Evolutionary conservation across 2,797 vertebrate genomes (phyloP).

Genomic region (Yasuhikotakia modesta): DNA sequence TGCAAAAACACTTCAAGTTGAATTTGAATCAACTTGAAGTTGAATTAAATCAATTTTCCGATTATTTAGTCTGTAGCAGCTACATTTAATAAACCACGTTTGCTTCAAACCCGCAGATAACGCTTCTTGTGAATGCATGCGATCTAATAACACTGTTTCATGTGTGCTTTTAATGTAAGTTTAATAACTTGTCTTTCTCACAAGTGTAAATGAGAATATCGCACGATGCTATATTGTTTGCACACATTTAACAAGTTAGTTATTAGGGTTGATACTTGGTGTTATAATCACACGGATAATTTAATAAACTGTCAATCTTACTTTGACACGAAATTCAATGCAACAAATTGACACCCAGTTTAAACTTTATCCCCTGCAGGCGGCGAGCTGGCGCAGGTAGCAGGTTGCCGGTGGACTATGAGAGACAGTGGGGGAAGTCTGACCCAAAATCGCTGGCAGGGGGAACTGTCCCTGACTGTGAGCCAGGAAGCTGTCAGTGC

Average conservation of each 20-base stretch:
- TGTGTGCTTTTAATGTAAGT: background rate
- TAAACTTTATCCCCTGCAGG: slow-evolving; percentile 59
- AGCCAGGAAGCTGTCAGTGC: slow-evolving; percentile 76
- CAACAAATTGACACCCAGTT: background rate
- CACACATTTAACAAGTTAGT: background rate
- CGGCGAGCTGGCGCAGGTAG: slow-evolving; percentile 83
- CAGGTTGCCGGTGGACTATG: slow-evolving; percentile 83
- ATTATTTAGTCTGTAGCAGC: background rate
- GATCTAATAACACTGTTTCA: background rate
- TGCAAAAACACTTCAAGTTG: background rate
- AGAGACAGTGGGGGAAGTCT: slow-evolving; percentile 81
- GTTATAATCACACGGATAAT: background rate
- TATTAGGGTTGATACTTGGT: background rate
- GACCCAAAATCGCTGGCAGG: slow-evolving; percentile 83
- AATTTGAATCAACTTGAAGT: slow-evolving; percentile 10
- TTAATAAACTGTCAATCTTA: no score
- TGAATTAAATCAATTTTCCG: background rate
- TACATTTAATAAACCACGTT: background rate
- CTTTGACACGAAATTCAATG: background rate
- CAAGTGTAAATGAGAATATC: background rate
- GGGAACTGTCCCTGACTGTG: slow-evolving; percentile 79
- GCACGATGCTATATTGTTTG: background rate
- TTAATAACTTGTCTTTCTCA: background rate
- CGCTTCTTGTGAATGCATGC: background rate
- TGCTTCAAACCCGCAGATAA: background rate